Evolutionary conservation across 2,797 vertebrate species (phyloP), one percentile per base, ranked within the genome.

Genomic region (Gallinago nigripennis): DNA sequence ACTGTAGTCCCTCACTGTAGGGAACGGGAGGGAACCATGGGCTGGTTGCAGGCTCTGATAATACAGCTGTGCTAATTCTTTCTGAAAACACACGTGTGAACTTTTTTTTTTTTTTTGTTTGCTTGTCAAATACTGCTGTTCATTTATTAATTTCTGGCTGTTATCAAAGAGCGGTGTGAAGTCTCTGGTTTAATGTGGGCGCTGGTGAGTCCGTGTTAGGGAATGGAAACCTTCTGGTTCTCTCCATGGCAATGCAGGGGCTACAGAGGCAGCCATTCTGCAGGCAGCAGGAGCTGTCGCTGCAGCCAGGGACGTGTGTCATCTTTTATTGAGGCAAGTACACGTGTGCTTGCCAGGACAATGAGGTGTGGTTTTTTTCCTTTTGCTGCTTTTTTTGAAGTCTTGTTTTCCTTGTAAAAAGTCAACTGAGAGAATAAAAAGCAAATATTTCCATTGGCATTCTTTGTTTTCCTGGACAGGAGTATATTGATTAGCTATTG

Each of bases 131-230:
- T 54, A 64, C 56, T 70, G 92, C 82, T 43, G 63, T 68, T 78
- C 73, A 19, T 88, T 53, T 95, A 45, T 53, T 85, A 82, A 84
- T 93, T 97, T 92, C 57, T 90, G 71, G 33, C 63, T 70, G 35
- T 85, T 72, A n/a, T 1, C 77, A 24, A 35, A 53, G 64, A 48
- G 11, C 28, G 23, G 24, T 24, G 6, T 11, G 56, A 57, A 65
- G 64, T 25, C 37, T 73, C 41, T 50, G 37, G 41, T 71, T 70
- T 72, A 37, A 54, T 1, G 9, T 33, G 25, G 3, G 1, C 20
- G 19, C 77, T n/a, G 48, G 54, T 10, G 65, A 51, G 58, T 60
- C 39, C 30, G 1, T 2, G 5, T 69, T 28, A 58, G 35, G 80
- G n/a, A 57, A 8, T 14, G 14, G 89, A 72, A 82, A 37, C 72